Conservation (phyloP, 2,797 vertebrate species). For the Petrocephalus sullivani region DNA sequence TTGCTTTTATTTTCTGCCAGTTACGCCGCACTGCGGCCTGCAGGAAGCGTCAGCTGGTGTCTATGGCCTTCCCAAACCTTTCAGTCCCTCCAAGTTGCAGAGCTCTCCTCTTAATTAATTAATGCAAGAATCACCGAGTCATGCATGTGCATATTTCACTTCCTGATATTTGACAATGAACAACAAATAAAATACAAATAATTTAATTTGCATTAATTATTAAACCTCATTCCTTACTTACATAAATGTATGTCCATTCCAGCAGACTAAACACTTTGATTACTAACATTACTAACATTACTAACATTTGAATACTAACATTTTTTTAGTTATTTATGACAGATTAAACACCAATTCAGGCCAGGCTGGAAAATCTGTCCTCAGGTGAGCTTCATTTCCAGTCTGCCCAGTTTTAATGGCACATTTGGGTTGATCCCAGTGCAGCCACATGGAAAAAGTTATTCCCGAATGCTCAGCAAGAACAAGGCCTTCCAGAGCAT, state of each 20-base stretch:
- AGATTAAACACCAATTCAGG: not conserved
- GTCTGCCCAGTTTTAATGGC: not conserved
- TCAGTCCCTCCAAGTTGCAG: not conserved
- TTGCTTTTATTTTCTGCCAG: not conserved
- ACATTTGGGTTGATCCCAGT: not conserved
- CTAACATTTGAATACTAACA: not conserved
- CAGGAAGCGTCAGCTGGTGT: not conserved
- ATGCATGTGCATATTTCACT: not conserved
- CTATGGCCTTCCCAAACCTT: not conserved
- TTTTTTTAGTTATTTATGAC: not conserved
- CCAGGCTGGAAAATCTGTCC: not conserved
- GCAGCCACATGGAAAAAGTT: not conserved
- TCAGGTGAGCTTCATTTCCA: not conserved
- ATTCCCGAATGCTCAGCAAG: not conserved
- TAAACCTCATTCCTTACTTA: not conserved
- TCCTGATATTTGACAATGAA: not conserved
- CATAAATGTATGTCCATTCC: not conserved
- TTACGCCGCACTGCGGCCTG: not conserved
- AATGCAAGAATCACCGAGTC: not conserved
- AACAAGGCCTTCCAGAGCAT: not conserved
- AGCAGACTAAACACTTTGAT: not conserved
- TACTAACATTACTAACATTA: not conserved
- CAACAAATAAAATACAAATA: not conserved
- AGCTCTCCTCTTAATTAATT: not conserved
- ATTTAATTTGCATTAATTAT: not conserved